phyloP scores from a whole-genome alignment of 2,113 vertebrate genomes.

The Damaliscus lunatus region DNA sequence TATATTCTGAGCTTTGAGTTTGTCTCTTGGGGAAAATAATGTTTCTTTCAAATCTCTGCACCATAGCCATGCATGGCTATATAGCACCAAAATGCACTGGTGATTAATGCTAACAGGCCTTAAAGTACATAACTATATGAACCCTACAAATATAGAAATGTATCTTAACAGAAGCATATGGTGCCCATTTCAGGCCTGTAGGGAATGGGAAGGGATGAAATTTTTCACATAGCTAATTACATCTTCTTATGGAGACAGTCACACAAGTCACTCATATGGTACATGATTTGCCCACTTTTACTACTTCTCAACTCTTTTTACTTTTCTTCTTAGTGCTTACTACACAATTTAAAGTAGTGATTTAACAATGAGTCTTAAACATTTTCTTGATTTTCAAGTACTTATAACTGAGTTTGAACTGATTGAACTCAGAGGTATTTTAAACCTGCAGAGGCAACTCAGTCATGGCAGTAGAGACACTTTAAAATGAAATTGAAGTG shows the following conservation, averaged over 20 bases:
- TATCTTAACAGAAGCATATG: neutral
- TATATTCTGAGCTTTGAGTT: neutral
- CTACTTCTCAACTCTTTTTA: neutral
- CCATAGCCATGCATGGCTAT: neutral
- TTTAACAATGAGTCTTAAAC: neutral
- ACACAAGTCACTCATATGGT: neutral
- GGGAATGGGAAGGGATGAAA: neutral
- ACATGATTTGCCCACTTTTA: neutral
- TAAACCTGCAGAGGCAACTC: neutral
- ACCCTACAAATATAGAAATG: neutral
- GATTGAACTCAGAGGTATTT: neutral
- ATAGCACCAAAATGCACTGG: neutral
- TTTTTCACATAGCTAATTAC: neutral
- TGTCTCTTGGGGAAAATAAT: neutral
- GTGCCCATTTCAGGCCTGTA: neutral
- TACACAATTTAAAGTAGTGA: neutral
- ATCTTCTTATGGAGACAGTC: neutral
- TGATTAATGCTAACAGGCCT: neutral
- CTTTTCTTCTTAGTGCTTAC: neutral
- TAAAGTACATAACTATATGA: neutral
- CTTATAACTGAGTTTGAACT: neutral
- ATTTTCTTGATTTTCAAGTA: neutral
- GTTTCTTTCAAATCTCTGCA: neutral
- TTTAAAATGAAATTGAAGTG: neutral
- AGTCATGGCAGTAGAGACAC: neutral